Percentiles rank a stretch among this genome's conserved stretches.
These are phyloP conservation scores for Spodoptera littoralis DNA, from an alignment of 2,888 invertebrate species.

Conservation along the genomic window DNA sequence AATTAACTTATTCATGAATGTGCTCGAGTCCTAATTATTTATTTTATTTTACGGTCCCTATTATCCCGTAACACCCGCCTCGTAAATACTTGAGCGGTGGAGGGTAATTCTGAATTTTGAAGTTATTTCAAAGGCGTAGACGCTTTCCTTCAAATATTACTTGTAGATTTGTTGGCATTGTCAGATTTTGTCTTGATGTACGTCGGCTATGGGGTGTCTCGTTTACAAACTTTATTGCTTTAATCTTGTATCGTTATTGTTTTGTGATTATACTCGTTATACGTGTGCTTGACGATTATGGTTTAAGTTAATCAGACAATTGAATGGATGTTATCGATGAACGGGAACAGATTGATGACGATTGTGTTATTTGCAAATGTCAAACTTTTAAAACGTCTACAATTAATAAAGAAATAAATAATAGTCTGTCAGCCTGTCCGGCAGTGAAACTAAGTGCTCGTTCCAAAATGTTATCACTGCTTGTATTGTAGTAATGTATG, in stretches of 20 bases:
- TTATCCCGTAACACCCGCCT: constrained; percentile 80
- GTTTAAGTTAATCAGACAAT: no score
- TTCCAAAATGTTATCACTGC: no score
- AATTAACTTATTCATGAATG: constrained; percentile 86
- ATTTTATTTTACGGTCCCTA: constrained; percentile 86
- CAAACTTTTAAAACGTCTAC: no score
- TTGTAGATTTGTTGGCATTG: constrained; percentile 50
- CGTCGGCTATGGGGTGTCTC: constrained; percentile 12
- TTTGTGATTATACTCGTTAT: constrained; percentile 16
- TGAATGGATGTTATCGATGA: no score
- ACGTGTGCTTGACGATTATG: no score
- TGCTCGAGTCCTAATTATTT: constrained; percentile 83
- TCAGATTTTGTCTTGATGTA: constrained; percentile 40
- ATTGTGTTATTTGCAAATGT: no score
- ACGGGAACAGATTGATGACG: no score
- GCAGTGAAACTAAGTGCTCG: no score
- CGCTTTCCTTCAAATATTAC: constrained; percentile 60
- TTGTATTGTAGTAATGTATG: no score
- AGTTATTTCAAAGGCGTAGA: constrained; percentile 62
- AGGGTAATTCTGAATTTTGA: constrained; percentile 70
- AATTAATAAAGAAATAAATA: no score
- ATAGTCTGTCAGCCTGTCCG: no score
- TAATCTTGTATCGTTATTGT: constrained; percentile 31
- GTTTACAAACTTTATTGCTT: constrained; percentile 42
- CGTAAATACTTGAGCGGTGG: constrained; percentile 81